phyloP scores from a whole-genome alignment of 2,888 invertebrate genomes.

The Lithophane ornitopus region DNA sequence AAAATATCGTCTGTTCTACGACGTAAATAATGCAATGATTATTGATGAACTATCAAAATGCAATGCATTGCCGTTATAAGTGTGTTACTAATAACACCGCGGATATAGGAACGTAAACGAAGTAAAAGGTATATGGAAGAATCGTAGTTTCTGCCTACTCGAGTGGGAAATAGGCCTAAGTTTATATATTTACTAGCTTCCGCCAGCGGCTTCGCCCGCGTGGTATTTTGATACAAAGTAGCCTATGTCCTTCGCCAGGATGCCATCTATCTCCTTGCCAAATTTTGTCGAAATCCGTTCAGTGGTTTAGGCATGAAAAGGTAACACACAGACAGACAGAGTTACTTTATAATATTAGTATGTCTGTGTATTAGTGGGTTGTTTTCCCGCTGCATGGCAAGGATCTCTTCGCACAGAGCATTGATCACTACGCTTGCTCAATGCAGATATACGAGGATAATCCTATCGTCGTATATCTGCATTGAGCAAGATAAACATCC shows the following conservation, averaged over 20 bases:
- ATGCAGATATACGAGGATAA: background rate
- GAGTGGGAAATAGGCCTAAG: background rate
- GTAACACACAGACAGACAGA: no score
- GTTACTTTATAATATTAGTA: no score
- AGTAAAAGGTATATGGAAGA: background rate
- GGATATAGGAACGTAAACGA: background rate
- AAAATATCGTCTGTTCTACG: background rate
- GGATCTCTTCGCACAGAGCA: background rate
- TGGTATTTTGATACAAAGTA: no score
- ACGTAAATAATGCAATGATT: background rate
- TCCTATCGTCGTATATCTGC: no score
- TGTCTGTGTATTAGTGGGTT: background rate
- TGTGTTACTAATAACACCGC: background rate
- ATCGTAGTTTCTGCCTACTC: background rate
- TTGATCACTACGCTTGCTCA: background rate
- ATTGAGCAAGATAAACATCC: no score
- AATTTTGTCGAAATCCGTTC: no score
- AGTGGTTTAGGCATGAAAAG: no score
- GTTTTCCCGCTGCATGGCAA: no score
- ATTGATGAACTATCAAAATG: background rate
- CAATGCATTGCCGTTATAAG: background rate
- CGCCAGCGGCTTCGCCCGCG: no score
- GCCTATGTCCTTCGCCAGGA: no score
- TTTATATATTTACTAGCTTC: no score
- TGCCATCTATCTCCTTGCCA: no score